Conservation (phyloP, 2,113 vertebrate species). For the Corythornis cristatus region DNA sequence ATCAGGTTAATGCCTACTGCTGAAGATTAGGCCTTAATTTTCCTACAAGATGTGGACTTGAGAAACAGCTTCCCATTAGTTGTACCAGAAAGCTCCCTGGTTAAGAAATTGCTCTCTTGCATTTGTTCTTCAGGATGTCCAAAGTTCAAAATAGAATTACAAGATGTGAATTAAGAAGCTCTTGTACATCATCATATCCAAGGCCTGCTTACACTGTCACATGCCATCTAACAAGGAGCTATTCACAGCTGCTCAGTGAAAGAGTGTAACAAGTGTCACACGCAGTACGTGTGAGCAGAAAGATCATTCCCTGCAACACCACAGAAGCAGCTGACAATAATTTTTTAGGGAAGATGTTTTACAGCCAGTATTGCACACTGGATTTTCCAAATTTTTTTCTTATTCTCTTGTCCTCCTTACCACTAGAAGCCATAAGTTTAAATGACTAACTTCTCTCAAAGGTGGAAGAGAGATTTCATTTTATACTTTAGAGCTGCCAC, state of each 20-base stretch:
- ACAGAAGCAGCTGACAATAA: background rate
- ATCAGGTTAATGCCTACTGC: background rate
- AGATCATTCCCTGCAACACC: background rate
- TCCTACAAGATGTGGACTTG: background rate
- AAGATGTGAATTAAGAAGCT: background rate
- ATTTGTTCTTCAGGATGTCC: background rate
- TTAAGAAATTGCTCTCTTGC: background rate
- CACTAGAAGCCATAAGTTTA: background rate
- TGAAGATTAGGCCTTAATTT: background rate
- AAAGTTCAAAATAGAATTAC: background rate
- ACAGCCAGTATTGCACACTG: background rate
- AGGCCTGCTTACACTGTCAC: background rate
- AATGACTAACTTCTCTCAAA: constrained; percentile 5
- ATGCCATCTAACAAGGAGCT: background rate
- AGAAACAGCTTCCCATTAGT: background rate
- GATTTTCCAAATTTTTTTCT: background rate
- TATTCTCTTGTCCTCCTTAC: background rate
- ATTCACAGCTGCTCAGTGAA: background rate
- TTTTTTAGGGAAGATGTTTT: background rate
- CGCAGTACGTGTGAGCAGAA: fast-evolving
- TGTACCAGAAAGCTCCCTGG: background rate
- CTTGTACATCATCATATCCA: background rate
- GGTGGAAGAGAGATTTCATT: background rate
- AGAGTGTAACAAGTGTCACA: fast-evolving
- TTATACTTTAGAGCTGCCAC: background rate